Evolutionary conservation across 2,113 vertebrate genomes (phyloP), one percentile per base, ranked within the genome.

Genomic region (Caranx ignobilis): DNA sequence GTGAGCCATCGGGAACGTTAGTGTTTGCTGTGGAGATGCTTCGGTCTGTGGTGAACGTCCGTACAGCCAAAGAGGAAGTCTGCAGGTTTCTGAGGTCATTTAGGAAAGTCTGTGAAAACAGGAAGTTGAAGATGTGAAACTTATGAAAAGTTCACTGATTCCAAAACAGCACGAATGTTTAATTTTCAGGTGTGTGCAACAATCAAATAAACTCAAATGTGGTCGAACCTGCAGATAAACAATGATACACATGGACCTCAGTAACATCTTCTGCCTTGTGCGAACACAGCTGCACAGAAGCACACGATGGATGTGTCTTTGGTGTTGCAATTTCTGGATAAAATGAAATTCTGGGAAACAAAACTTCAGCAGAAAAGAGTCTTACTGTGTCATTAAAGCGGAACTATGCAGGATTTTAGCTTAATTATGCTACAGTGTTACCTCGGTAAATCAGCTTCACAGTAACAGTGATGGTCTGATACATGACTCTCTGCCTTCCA

Each of bases 11-110:
- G 59, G 65, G 79, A 87, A 75, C 75, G 56, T 47, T 45, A 71
- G 8, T 80, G 81, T 89, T 91, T 91, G 86, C 79, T 88, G 81
- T 88, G 89, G 86, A 90, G 88, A 87, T 76, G 65, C 15, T 57
- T 37, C 0, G 11, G 79, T 86, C 55, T 75, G 71, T n/a, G 52
- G 35, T 34, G 16, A 83, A 26, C 48, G 61, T 65, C 37, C 37
- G 67, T 8, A 3, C 0, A 69, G 19, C 9, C 7, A 67, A 66
- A 81, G 71, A 80, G 63, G 73, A 88, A 77, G 54, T 89, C 6
- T 45, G 7, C 39, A 34, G 32, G 19, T 71, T 61, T 62, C 48
- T 48, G 50, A 64, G 12, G 50, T 5, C 4, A 34, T 26, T 11
- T 19, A 11, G 3, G 39, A 41, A 50, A 41, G 11, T 12, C 0